Percentiles rank a stretch among this genome's conserved stretches.
These are phyloP conservation scores for Ernsta delagoae DNA, from an alignment of 2,888 invertebrate genomes.

Conservation along the genomic window DNA sequence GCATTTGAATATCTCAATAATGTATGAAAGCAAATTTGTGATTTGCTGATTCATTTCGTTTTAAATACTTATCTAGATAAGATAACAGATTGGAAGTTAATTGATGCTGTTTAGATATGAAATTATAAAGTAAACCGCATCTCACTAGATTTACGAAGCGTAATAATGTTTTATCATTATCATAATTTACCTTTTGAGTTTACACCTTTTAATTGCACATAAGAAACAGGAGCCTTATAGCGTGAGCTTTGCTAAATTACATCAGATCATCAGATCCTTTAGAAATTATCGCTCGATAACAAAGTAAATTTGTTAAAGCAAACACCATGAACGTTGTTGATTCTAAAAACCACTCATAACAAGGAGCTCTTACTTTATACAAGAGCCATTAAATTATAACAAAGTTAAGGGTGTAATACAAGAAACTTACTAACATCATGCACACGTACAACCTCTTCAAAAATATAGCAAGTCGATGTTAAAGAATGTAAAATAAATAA, in stretches of 20 bases:
- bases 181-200: too few species aligned
- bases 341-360: conserved; percentile 44
- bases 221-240: neutral
- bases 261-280: neutral
- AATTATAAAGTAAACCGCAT: neutral
- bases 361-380: conserved; percentile 13
- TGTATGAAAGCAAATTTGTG: conserved; percentile 50
- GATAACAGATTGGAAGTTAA: conserved; percentile 40
- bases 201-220: too few species aligned
- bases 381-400: conserved; percentile 24
- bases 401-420: conserved; percentile 17
- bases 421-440: conserved; percentile 12
- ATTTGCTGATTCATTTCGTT: conserved; percentile 57
- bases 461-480: neutral
- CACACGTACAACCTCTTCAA: neutral
- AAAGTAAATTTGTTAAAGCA: neutral
- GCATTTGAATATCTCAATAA: conserved; percentile 40
- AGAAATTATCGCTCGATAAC: neutral
- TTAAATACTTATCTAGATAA: conserved; percentile 70
- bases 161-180: too few species aligned
- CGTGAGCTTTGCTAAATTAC: neutral
- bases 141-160: too few species aligned
- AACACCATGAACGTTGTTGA: conserved; percentile 23
- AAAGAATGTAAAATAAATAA: too few species aligned
- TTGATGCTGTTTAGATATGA: neutral